Evolutionary conservation across 2,113 vertebrate genomes (phyloP).

Genomic region (Corydoras sp.): DNA sequence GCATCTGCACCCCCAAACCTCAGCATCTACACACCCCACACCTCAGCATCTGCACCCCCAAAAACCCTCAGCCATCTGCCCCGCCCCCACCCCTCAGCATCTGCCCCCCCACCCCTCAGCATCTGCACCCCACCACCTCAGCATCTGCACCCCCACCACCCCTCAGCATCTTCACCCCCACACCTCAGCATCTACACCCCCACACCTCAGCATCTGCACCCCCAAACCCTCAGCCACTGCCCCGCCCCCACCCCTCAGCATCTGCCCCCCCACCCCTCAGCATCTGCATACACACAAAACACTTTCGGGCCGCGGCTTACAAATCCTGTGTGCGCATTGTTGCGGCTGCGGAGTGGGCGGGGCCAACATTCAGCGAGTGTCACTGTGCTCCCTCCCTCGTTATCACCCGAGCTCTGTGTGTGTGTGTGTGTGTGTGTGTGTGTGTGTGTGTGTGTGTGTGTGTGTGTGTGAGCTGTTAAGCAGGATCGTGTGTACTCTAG

Average conservation of each 20-base stretch:
- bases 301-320: conserved; percentile 28
- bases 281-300: conserved; percentile 36
- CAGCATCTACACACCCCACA: too few relatives aligned
- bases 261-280: conserved; percentile 5
- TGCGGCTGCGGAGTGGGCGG: conserved; percentile 16
- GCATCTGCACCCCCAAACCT: too few relatives aligned
- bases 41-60: conserved; percentile 38
- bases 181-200: too few relatives aligned
- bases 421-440: conserved; percentile 20
- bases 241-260: too few relatives aligned
- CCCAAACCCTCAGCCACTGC: too few relatives aligned
- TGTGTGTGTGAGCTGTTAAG: conserved; percentile 33
- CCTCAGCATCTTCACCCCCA: too few relatives aligned
- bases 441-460: conserved; percentile 24
- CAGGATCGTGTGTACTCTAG: conserved; percentile 43
- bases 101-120: too few relatives aligned
- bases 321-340: conserved; percentile 11
- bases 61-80: too few relatives aligned
- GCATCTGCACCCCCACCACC: conserved; percentile 38
- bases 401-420: conserved; percentile 17
- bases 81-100: too few relatives aligned
- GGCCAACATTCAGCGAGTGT: conserved; percentile 12
- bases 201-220: too few relatives aligned
- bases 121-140: too few relatives aligned
- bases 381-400: conserved; percentile 11